Base-by-base conservation (phyloP, 1,140 invertebrate genomes). In the Cherax destructor region DNA sequence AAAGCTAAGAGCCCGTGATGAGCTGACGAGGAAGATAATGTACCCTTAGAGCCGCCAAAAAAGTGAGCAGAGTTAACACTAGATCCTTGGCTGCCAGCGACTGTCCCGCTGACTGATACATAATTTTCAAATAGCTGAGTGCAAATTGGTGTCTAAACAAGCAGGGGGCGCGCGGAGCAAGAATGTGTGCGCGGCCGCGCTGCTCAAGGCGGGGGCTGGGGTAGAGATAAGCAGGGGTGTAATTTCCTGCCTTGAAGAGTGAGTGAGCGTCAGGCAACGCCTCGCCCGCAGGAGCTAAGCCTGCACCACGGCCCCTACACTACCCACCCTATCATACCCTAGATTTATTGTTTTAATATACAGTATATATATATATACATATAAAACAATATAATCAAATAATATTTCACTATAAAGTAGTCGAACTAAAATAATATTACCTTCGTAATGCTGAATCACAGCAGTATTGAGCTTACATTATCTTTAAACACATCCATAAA, bases 121-220 rank as follows among this genome's bases (percentile, higher is more conserved):
- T 74, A 74, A 74, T 74, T 74, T 74, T 21, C 4, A 74, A 30
- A 30, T 74, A 74, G 24, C 69, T 74, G 69, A 74, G 69, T 74
- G 69, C 11, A 30, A 74, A 74, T 74, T 74, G 69, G 69, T 30
- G n/a, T 74, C n/a, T 74, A 30, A 7, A 74, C n/a, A 30, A 30
- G 69, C 69, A 30, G 24, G 21, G 69, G 69, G 69, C 5, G 69
- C 24, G 69, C n/a, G 69, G 5, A 30, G 69, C 6, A 74, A 74
- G 69, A 74, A 74, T 74, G 69, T n/a, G 21, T n/a, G n/a, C 69
- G 69, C 61, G 24, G 69, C n/a, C 69, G 18, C 69, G 6, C 21
- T 6, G 21, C 69, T 74, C 69, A 5, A 74, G 69, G 69, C 69
- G n/a, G 69, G 69, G 69, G 5, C 69, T 21, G 18, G 69, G 10